Evolutionary conservation across 2,888 invertebrate genomes (phyloP).

Genomic region (Drosophila incognita): DNA sequence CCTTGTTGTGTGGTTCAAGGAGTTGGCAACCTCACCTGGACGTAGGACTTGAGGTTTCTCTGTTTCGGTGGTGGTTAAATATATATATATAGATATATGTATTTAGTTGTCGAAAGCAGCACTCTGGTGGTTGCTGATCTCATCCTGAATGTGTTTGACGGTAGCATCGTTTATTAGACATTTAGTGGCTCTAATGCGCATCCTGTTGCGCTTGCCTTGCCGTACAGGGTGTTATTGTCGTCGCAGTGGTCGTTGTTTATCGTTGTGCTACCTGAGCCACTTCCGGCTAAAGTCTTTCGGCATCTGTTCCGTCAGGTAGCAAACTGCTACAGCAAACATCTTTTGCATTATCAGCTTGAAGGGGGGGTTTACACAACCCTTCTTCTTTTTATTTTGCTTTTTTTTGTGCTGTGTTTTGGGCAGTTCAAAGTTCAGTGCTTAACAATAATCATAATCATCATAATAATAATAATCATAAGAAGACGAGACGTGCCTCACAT

Average conservation of each 20-base stretch:
- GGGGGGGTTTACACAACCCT: conserved; percentile 29
- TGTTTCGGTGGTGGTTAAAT: conserved; percentile 45
- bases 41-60: conserved; percentile 33
- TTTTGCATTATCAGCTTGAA: conserved; percentile 8
- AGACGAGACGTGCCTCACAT: conserved; percentile 33
- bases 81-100: neutral
- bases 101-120: neutral
- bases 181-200: conserved; percentile 76
- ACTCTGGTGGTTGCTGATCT: conserved; percentile 29
- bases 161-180: conserved; percentile 50
- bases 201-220: conserved; percentile 66
- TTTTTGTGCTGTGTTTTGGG: conserved; percentile 1
- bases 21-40: conserved; percentile 39
- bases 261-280: conserved; percentile 67
- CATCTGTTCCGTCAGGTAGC: conserved; percentile 46
- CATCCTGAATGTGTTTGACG: conserved; percentile 5
- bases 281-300: conserved; percentile 57
- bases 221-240: conserved; percentile 36
- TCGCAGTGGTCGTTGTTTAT: neutral
- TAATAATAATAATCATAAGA: conserved; percentile 35
- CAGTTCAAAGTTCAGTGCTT: conserved; percentile 68
- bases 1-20: conserved; percentile 20
- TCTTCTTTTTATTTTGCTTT: neutral
- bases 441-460: conserved; percentile 62
- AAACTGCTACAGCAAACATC: conserved; percentile 16